A percentile compares a stretch with the other conserved stretches of the same genome.
Evolutionary conservation across 2,797 vertebrate species (phyloP).

Genomic region (Rhinoraja longicauda): DNA sequence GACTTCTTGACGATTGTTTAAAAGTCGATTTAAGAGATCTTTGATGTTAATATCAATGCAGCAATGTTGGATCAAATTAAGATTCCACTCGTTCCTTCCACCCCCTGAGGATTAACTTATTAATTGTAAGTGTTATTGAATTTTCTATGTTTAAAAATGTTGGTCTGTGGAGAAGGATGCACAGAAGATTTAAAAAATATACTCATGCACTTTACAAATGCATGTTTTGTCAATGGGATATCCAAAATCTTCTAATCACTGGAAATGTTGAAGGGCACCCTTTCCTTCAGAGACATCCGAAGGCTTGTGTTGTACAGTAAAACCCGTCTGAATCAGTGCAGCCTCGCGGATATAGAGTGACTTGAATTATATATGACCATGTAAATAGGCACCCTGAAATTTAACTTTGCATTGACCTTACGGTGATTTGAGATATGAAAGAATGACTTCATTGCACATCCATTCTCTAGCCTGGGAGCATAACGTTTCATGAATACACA

Average conservation of each 20-base stretch:
- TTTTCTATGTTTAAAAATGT: neutral
- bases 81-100: neutral
- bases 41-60: constrained; percentile 19
- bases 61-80: neutral
- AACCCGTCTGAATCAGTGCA: neutral
- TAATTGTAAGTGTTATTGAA: constrained; percentile 5
- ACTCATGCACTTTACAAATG: neutral
- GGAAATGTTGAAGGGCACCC: constrained; percentile 20
- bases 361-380: constrained; percentile 83
- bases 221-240: neutral
- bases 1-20: constrained; percentile 27
- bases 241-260: neutral
- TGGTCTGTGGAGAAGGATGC: neutral
- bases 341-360: constrained; percentile 72
- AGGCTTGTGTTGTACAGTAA: neutral
- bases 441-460: constrained; percentile 70
- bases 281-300: constrained; percentile 27
- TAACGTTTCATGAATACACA: constrained; percentile 80
- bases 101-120: neutral
- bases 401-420: constrained; percentile 85
- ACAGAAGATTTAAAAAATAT: neutral
- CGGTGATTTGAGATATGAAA: constrained; percentile 74
- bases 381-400: constrained; percentile 70
- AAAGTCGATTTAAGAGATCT: constrained; percentile 8
- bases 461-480: constrained; percentile 72